phyloP scores from a whole-genome alignment of 2,113 vertebrate species.

The Otocyon megalotis region DNA sequence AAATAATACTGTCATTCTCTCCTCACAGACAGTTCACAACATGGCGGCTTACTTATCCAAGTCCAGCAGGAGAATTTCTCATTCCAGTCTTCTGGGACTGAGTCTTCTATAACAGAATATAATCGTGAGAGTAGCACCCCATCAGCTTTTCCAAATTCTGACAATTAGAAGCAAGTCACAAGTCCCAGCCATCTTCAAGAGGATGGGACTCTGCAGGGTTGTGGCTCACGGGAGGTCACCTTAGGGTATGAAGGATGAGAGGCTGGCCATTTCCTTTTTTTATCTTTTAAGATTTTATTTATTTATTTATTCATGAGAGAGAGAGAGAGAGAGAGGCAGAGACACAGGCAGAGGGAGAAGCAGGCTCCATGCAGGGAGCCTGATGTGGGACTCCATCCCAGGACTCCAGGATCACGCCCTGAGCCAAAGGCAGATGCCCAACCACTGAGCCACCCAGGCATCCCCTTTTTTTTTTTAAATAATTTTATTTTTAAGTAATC shows the following conservation, averaged over 20 bases:
- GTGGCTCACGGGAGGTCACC: not conserved
- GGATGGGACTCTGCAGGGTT: not conserved
- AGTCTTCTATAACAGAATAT: not conserved
- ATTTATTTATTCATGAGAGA: too few species aligned
- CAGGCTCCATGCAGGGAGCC: too few species aligned
- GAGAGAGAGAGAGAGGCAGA: too few species aligned
- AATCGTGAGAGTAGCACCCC: not conserved
- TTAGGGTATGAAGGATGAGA: conserved; percentile 8
- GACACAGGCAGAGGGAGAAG: too few species aligned
- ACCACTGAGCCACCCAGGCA: too few species aligned
- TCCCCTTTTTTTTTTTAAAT: too few species aligned
- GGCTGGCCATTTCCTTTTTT: not conserved
- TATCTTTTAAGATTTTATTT: too few species aligned
- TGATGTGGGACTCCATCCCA: too few species aligned
- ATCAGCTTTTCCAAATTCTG: not conserved
- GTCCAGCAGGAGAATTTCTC: not conserved
- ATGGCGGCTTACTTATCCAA: not conserved
- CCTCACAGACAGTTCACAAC: not conserved
- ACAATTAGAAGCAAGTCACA: conserved; percentile 23
- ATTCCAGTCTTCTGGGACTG: not conserved
- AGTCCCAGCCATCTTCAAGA: not conserved
- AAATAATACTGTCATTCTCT: not conserved
- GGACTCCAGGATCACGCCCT: too few species aligned
- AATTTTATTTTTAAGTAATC: too few species aligned
- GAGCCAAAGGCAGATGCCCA: too few species aligned